Conservation (phyloP, 35 echinoderm and acorn worm genomes). For the Eucidaris tribuloides region DNA sequence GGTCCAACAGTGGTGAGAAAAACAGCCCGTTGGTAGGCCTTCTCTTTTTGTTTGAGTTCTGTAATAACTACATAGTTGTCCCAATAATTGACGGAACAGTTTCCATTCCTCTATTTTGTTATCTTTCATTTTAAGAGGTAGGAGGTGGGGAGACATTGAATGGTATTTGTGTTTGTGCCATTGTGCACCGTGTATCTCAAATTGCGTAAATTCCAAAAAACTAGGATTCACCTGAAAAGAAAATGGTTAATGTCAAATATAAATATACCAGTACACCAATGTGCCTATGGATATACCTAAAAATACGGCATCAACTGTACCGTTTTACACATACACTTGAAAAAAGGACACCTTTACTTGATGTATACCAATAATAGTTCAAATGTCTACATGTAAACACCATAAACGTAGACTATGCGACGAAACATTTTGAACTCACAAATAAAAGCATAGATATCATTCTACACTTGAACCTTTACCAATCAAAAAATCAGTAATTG, state of each 20-base stretch:
- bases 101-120: slow-evolving; percentile 19
- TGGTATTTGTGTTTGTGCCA: neutral
- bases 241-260: neutral
- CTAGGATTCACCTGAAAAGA: neutral
- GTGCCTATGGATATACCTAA: neutral
- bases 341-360: neutral
- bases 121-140: neutral
- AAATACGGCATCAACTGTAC: neutral
- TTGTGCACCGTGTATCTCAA: neutral
- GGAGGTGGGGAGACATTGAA: neutral
- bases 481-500: neutral
- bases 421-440: neutral
- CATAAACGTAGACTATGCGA: neutral
- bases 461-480: neutral
- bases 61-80: slow-evolving; percentile 13
- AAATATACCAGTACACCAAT: neutral
- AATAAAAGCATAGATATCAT: neutral
- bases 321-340: neutral
- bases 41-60: neutral
- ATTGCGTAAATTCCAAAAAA: neutral
- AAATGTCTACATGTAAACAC: neutral
- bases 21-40: slow-evolving; percentile 4
- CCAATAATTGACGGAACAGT: neutral
- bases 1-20: slow-evolving; percentile 12
- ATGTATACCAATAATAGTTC: neutral